phyloP scores from a whole-genome alignment of 2,113 vertebrate species.

The Nerophis ophidion region DNA sequence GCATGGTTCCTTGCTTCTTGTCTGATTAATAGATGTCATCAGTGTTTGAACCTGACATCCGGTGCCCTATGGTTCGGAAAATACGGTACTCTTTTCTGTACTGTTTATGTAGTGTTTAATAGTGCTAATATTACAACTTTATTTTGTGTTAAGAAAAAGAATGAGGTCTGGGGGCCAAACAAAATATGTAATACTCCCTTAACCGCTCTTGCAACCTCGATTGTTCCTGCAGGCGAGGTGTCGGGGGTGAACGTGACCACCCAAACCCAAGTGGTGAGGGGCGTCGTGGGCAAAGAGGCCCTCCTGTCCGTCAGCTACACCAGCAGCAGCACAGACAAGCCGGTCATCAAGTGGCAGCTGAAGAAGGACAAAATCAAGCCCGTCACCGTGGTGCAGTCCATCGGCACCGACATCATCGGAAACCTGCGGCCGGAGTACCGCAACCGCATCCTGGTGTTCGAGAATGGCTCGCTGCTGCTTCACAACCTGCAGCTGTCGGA shows the following conservation, averaged over 20 bases:
- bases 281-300: constrained; percentile 82
- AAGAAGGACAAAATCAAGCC: constrained; percentile 82
- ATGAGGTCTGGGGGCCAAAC: too few relatives aligned
- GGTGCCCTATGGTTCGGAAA: too few relatives aligned
- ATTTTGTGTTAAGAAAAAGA: too few relatives aligned
- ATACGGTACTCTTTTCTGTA: too few relatives aligned
- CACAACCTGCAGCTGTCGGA: constrained; percentile 85
- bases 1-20: too few relatives aligned
- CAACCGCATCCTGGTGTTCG: constrained; percentile 85
- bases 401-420: constrained; percentile 89
- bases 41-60: too few relatives aligned
- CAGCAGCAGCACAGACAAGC: constrained; percentile 85
- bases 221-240: constrained; percentile 70
- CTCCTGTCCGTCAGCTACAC: constrained; percentile 91
- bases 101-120: neutral
- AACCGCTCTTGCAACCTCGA: neutral
- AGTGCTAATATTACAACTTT: too few relatives aligned
- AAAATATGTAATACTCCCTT: neutral
- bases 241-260: constrained; percentile 89
- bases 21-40: too few relatives aligned
- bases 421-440: constrained; percentile 87
- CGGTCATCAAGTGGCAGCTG: constrained; percentile 95
- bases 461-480: constrained; percentile 90
- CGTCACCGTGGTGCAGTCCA: constrained; percentile 92
- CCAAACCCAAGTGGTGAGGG: constrained; percentile 77